Evolutionary conservation across 2,797 vertebrate genomes (phyloP), one percentile per base, ranked within the genome.

Genomic region (Benthosema pterotum): DNA sequence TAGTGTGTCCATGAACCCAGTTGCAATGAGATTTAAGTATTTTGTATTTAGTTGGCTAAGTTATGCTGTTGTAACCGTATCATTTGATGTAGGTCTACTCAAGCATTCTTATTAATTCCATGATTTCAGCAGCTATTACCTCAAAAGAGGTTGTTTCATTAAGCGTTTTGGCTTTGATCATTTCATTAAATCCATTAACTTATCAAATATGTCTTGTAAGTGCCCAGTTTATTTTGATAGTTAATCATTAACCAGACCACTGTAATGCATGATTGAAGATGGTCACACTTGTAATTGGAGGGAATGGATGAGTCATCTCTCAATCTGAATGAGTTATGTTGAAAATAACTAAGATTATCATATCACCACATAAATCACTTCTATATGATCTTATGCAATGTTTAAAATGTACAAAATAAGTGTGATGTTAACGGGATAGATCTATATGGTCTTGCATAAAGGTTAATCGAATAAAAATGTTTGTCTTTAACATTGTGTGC

Each of bases 311-410:
- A 82, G 67, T 78, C 72, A 77, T 80, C 82, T 82, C 78, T 84
- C 67, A 48, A 54, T 78, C 74, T 75, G 52, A 80, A 72, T 66
- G 78, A 59, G 32, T 77, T 74, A 72, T 75, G 71, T 83, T 65
- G 52, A n/a, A n/a, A n/a, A 69, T 63, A 16, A 84, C 65, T 80
- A 83, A 69, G 70, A 71, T 87, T 87, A 61, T 87, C 80, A 84
- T 89, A 90, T 89, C 89, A 87, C 84, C 76, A 83, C 66, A 68
- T 82, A 61, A 68, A 81, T 85, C 86, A 90, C 84, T 71, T 82
- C 80, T 84, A 69, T 87, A 86, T 77, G 85, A 89, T 84, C 83
- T 91, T 91, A 91, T 91, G 90, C 90, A 91, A 91, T 84, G 82
- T 83, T 82, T 59, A 80, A 80, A 78, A 83, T 86, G 74, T 88